Base-by-base conservation (phyloP, 2,888 invertebrate genomes). In the Choreutis nemorana region DNA sequence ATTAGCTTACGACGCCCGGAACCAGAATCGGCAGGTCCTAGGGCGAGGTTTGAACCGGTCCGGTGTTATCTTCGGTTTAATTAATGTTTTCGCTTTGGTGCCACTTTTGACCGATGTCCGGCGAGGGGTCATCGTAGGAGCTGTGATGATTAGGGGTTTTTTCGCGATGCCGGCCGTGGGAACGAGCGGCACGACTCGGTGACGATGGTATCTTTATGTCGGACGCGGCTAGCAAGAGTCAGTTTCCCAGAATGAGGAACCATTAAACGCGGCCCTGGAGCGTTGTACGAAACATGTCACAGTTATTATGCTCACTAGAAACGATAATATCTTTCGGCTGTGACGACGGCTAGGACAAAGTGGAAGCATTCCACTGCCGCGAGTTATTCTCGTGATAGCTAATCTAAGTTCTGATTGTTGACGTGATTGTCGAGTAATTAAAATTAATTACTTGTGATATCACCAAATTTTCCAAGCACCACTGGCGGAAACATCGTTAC, bases 231-330 rank as follows among this genome's bases (percentile, higher is more conserved):
- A 59, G 47, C 36, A 37, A 45, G 60, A 50, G 56, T 52, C 55
- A 51, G 61, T 63, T 75, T 77, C 77, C 75, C 67, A 62, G 58
- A 75, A 75, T 73, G 55, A 48, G 55, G 53, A 53, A 58, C 72
- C 68, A 77, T 78, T 73, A 77, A 55, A 52, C 53, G 53, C 58
- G 58, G 64, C 61, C 55, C 60, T 63, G 60, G 61, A 62, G 59
- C 62, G 52, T 62, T 63, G 63, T 70, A 72, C 55, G 66, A 57
- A 53, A 65, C 73, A 75, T 71, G 73, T 73, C 75, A 77, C 77
- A 73, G 75, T 75, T 77, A 75, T 75, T 72, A 75, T 66, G 63
- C 62, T 71, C 62, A 62, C 64, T 66, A 65, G 68, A 68, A 68
- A 60, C 45, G 75, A 77, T 77, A 68, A 63, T 57, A 77, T 77